These are phyloP conservation scores for Hybognathus amarus DNA, from an alignment of 2,797 vertebrate genomes.

Conservation along the genomic window DNA sequence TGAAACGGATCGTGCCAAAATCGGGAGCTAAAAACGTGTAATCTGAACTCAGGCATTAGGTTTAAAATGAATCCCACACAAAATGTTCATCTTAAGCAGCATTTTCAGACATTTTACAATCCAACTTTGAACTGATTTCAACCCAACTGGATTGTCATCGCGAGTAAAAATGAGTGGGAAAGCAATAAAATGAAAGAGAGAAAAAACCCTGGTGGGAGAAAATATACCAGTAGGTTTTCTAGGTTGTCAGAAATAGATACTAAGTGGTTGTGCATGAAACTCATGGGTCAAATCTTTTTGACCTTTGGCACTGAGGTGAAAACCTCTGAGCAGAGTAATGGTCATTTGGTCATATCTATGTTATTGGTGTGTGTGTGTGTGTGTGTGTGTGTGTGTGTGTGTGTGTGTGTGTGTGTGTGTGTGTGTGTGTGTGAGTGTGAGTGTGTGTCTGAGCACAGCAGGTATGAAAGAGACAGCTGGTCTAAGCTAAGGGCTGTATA, in stretches of 20 bases:
- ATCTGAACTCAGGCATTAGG: no score
- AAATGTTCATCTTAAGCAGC: background rate
- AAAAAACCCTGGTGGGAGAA: background rate
- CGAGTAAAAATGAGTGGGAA: background rate
- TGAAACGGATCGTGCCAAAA: no score
- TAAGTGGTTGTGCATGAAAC: conserved; percentile 38
- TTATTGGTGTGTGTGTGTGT: conserved; percentile 20
- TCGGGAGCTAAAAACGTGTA: no score
- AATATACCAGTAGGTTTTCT: background rate
- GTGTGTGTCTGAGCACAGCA: conserved; percentile 8
- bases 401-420: conserved; percentile 23
- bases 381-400: conserved; percentile 10
- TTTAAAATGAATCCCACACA: background rate
- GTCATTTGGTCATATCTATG: conserved; percentile 46
- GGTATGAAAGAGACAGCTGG: conserved; percentile 32
- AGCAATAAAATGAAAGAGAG: background rate
- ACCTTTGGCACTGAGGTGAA: conserved; percentile 58
- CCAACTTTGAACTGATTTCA: background rate
- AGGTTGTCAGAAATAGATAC: conserved; percentile 14
- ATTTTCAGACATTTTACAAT: background rate
- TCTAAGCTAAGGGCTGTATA: conserved; percentile 51
- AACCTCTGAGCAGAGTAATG: conserved; percentile 42
- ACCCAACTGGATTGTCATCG: background rate
- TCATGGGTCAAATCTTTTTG: conserved; percentile 60
- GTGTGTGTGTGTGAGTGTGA: conserved; percentile 20